A percentile compares a stretch with the other conserved stretches of the same genome.
These are phyloP conservation scores for Ooceraea biroi DNA, from an alignment of 1,140 invertebrate species.

Conservation along the genomic window DNA sequence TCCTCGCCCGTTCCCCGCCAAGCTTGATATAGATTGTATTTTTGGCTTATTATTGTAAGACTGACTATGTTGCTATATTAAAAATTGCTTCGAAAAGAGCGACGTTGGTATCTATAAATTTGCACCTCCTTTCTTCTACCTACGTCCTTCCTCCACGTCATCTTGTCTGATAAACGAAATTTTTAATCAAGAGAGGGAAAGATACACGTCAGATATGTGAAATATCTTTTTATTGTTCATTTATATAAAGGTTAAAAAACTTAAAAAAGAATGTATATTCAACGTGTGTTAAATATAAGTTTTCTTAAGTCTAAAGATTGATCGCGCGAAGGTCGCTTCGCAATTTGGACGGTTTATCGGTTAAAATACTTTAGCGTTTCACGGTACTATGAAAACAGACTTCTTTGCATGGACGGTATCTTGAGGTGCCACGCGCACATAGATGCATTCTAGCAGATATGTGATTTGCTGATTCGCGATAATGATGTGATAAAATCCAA, in stretches of 20 bases:
- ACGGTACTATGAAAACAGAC: constrained; percentile 54
- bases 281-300: constrained; percentile 66
- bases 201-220: neutral
- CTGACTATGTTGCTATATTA: constrained; percentile 86
- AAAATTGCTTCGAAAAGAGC: constrained; percentile 84
- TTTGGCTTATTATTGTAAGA: constrained; percentile 86
- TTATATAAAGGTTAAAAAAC: constrained; percentile 76
- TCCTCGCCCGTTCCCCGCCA: constrained; percentile 77
- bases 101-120: neutral
- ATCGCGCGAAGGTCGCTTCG: constrained; percentile 16
- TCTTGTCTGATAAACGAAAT: neutral
- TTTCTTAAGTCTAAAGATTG: constrained; percentile 43
- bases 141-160: neutral
- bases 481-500: constrained; percentile 7
- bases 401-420: constrained; percentile 68
- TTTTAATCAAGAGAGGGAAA: neutral
- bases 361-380: constrained; percentile 22
- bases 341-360: constrained; percentile 13
- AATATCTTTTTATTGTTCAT: constrained; percentile 64
- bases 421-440: constrained; percentile 3
- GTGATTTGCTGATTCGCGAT: neutral
- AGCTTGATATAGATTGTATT: constrained; percentile 85
- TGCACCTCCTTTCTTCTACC: neutral
- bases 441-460: neutral
- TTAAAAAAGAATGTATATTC: constrained; percentile 70